Base-by-base conservation (phyloP, 1,140 invertebrate genomes). In the Apolygus lucorum region DNA sequence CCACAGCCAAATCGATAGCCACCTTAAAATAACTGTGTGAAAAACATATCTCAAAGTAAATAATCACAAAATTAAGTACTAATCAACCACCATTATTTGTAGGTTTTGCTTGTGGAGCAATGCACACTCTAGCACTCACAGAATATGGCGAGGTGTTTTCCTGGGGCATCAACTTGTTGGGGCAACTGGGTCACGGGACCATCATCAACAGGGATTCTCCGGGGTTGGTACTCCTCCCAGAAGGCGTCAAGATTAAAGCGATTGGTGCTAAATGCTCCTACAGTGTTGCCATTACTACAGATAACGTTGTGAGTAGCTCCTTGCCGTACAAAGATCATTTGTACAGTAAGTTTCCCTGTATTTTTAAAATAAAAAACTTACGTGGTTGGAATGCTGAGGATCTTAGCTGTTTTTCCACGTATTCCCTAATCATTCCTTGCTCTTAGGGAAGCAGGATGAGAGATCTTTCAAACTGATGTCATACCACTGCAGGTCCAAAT, bases 141-240 rank as follows among this genome's bases (percentile, higher is more conserved):
- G 22, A 63, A 68, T 26, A 25, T 11, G 68, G 68, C 21, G 54
- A 63, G 17, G 52, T 68, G 0, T 68, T 27, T 22, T 68, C 68
- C 1, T 68, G 68, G 68, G 68, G 68, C 1, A 27, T 27, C 28
- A 68, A 68, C 28, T 62, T 22, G 49, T 62, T 59, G 22, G 68
- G 68, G 4, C 52, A 28, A 2, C 28, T 68, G 13, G 68, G 68
- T 1, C 21, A 68, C n/a, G 52, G 52, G 25, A 59, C 68, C 0
- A 52, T 63, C 1, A n/a, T 28, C 2, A 28, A 25, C 8, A 28
- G 52, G 25, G 14, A 26, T 11, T 14, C 52, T 1, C 68, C 68
- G 2, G 63, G 63, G 27, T 4, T 11, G 27, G 27, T 64, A 17
- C 22, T 64, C 8, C 68, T 54, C n/a, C 49, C 21, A 28, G n/a